Percentiles rank a stretch among this genome's conserved stretches.
Conservation (phyloP, 2,888 invertebrate genomes). For the Eristalinus aeneus region DNA sequence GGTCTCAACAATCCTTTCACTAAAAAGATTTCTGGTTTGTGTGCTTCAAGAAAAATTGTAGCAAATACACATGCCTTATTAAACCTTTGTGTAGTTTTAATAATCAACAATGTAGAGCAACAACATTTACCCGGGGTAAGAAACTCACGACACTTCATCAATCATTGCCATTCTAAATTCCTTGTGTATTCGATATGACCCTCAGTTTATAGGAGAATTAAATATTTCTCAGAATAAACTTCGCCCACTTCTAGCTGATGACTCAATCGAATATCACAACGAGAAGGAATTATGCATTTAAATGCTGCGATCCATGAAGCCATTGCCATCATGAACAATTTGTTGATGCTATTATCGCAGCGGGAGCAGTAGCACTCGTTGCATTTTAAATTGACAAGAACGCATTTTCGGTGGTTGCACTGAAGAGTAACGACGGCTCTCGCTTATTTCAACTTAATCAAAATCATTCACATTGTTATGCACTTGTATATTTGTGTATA, state of each 20-base stretch:
- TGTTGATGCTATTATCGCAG: constrained; percentile 17
- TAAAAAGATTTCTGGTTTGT: not conserved
- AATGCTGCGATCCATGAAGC: not conserved
- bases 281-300: not conserved
- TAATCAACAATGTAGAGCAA: not conserved
- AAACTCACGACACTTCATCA: not conserved
- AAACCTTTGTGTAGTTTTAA: too few relatives aligned
- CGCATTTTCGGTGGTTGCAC: constrained; percentile 27
- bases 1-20: not conserved
- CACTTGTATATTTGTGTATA: not conserved
- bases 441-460: not conserved
- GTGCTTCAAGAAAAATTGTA: not conserved
- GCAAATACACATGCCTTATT: not conserved
- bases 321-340: constrained; percentile 3
- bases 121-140: not conserved
- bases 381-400: constrained; percentile 42
- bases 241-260: not conserved
- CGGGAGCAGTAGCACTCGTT: constrained; percentile 25
- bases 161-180: not conserved
- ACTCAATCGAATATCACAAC: not conserved
- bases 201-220: not conserved
- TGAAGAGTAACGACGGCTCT: constrained; percentile 6
- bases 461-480: not conserved
- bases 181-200: not conserved
- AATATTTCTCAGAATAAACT: not conserved